Base-by-base conservation (phyloP, 2,797 vertebrate species). In the Champsocephalus esox region DNA sequence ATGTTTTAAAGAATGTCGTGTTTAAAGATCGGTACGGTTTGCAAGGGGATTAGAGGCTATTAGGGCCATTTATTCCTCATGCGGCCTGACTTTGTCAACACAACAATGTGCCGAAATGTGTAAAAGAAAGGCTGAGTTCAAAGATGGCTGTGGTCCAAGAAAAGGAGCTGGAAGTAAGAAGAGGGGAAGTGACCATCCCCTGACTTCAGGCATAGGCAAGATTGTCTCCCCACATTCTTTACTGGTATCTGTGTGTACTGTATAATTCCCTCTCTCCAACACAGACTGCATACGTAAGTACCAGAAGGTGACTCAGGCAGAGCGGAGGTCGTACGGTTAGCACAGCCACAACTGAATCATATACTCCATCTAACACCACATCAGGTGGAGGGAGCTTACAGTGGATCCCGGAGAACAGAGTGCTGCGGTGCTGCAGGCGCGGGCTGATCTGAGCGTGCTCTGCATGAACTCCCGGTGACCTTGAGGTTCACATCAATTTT, bases 401-500 rank as follows among this genome's bases (percentile, higher is more conserved):
- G 54, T 80, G 61, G 85, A 46, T 81, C 76, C 51, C 21, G 59
- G 46, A 77, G 74, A 77, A 71, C 38, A 63, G 65, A 57, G 62
- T 67, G 70, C 87, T 45, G 75, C 12, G 52, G 28, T 34, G 86
- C 81, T 83, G 71, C 83, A 77, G 83, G 81, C 77, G 2, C 38
- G 1, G 43, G 43, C 74, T 71, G 77, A 83, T 84, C 88, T 78
- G 82, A 89, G 89, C 87, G 86, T 85, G 89, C 87, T 89, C 88
- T 0, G 54, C 77, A 73, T 93, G 91, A 94, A 94, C 94, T 91
- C 87, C 66, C 82, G 2, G 1, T 87, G 92, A 94, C 92, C 92
- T 93, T 94, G 87, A 90, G 82, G 89, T 87, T 83, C 86, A 78
- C 89, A 94, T 94, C 79, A 91, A 94, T 93, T 91, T 93, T 93